Base-by-base conservation (phyloP, 2,797 vertebrate genomes). In the Micropoecilia bifurca region DNA sequence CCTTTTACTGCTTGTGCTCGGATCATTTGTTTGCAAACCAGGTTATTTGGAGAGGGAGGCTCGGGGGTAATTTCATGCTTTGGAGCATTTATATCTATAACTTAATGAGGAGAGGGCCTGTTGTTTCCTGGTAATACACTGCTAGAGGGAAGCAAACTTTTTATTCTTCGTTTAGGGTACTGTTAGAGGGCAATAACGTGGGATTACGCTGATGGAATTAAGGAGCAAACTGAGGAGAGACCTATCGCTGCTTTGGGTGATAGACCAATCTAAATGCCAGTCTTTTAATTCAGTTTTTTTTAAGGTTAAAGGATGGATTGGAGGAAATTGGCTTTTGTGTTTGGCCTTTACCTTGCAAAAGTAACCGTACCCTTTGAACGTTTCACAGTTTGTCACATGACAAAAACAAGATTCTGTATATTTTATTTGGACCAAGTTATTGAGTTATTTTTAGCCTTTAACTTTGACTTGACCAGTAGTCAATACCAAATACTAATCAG, bases 1-100 rank as follows among this genome's bases (percentile, higher is more conserved):
- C 96, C 95, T 95, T 89, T 97, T 96, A 96, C 96, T 96, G 96
- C 96, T 95, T 95, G 94, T 96, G 94, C 96, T 97, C 96, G 97
- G 97, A 97, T 98, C 97, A 97, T 98, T 98, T 98, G 96, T 97
- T 98, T 97, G 97, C 97, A 97, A 97, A 97, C 97, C 95, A 97
- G 97, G 97, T 98, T 97, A 97, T 98, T 98, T 97, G 96, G 96
- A 95, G 94, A 96, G 96, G 96, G 96, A 96, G 97, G 96, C 97
- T 98, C 97, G 95, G 96, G 97, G 97, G 97, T 98, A 98, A 99
- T 99, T 99, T 99, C 97, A 99, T 98, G 98, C 97, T 98, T 98
- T 98, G 95, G 95, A 96, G 97, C 96, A 97, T 98, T 98, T 97
- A 97, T 98, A 97, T 97, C 96, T 97, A 96, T 95, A 95, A 95